A percentile compares a stretch with the other conserved stretches of the same genome.
Evolutionary conservation across 2,797 vertebrate species (phyloP).

Genomic region (Lophotriccus pileatus): DNA sequence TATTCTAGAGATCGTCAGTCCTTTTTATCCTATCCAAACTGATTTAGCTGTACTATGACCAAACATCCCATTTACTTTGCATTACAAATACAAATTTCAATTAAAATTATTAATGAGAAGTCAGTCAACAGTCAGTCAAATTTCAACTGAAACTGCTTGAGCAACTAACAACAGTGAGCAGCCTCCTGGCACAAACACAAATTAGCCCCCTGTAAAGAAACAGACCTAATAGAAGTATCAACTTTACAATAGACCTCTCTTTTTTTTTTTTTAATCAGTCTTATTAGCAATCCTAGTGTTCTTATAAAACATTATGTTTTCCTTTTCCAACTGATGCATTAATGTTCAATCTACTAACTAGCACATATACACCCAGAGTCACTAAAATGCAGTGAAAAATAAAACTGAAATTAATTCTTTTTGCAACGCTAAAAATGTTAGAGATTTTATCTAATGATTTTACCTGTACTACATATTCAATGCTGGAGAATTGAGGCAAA

Average conservation of each 20-base stretch:
- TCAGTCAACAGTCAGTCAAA: neutral
- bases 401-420: neutral
- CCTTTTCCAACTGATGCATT: neutral
- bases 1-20: neutral
- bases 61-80: neutral
- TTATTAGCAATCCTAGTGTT: neutral
- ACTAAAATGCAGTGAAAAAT: neutral
- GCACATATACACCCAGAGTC: neutral
- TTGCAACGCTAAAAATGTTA: neutral
- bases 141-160: neutral
- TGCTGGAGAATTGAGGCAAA: conserved; percentile 95
- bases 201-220: neutral
- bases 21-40: neutral
- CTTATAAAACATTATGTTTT: neutral
- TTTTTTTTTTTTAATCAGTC: neutral
- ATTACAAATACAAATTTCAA: neutral
- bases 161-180: neutral
- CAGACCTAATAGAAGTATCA: neutral
- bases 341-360: neutral
- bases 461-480: conserved; percentile 98
- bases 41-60: neutral
- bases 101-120: neutral
- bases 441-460: neutral
- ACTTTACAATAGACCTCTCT: neutral
- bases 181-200: neutral